Conservation (phyloP, 2,113 vertebrate species). For the Dipodomys merriami region DNA sequence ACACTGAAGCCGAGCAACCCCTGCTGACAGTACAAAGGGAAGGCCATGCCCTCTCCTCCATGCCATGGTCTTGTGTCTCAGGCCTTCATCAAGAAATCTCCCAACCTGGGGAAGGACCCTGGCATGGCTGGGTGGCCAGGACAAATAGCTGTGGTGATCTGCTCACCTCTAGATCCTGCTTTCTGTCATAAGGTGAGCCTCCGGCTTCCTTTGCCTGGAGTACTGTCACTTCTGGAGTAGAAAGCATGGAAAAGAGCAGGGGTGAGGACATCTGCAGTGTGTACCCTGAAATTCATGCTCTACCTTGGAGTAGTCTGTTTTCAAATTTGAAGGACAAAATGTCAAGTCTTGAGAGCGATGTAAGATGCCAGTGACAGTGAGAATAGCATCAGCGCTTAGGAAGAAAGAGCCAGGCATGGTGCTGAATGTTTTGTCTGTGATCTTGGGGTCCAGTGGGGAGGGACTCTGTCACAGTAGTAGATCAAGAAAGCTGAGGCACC, state of each 20-base stretch:
- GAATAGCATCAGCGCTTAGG: neutral
- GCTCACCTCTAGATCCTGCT: neutral
- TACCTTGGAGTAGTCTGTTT: neutral
- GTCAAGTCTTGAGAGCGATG: rapidly evolving
- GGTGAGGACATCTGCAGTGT: rapidly evolving
- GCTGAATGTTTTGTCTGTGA: neutral
- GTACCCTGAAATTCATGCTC: neutral
- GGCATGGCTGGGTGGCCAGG: neutral
- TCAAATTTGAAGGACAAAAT: neutral
- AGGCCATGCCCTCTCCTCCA: neutral
- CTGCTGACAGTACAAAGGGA: neutral
- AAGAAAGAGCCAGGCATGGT: neutral
- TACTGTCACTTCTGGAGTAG: neutral
- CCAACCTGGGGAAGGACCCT: neutral
- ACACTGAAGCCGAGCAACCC: neutral
- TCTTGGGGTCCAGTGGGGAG: neutral
- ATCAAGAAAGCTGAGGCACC: neutral
- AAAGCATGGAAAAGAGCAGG: neutral
- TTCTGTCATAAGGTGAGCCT: neutral
- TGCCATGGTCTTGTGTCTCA: neutral
- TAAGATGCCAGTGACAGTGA: too few relatives aligned
- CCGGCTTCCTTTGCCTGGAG: neutral
- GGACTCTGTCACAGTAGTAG: too few relatives aligned
- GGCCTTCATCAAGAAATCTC: neutral
- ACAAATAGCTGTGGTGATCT: neutral